Base-by-base conservation (phyloP, 2,888 invertebrate species). In the Psylliodes chrysocephalus region DNA sequence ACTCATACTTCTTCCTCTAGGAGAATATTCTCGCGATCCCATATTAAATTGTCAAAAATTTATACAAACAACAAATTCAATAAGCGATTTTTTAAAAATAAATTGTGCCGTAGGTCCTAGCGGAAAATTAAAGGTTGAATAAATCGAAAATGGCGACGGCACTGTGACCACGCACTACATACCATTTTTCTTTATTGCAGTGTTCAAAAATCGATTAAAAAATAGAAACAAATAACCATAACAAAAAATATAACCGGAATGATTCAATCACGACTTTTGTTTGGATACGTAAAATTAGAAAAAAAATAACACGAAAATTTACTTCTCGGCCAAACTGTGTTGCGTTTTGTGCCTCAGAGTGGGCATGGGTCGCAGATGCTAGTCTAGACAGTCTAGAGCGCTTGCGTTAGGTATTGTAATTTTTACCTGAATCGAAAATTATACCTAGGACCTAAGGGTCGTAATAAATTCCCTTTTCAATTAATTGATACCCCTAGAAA, bases 1-100 rank as follows among this genome's bases (percentile, higher is more conserved):
- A 18, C 80, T 80, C 80, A 79, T 79, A 65, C 75, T 79, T 67
- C 74, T 67, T 49, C 77, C 73, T 40, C 75, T 71, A 17, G 78
- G 75, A 4, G 78, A 78, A 72, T 77, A 78, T 54, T 75, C 76
- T 33, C 67, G 63, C 44, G 57, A 60, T 51, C 63, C 54, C 61
- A 61, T 61, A 18, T 40, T 51, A n/a, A n/a, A n/a, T 17, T 4
- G 7, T 17, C 5, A n/a, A 35, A 35, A 22, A 22, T 22, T 22
- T 4, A 22, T 6, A 22, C 22, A 22, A 22, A 22, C n/a, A n/a
- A 1, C 6, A 52, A 1, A 28, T 15, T 51, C 10, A 14, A 15
- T 22, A 5, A 12, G 12, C 8, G 30, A 49, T 14, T 18, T 6
- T 10, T 17, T 35, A 17, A 10, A 19, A 6, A 15, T 49, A 42